Conservation (phyloP, 1,140 invertebrate species). For the Thalassaphorura encarpata region DNA sequence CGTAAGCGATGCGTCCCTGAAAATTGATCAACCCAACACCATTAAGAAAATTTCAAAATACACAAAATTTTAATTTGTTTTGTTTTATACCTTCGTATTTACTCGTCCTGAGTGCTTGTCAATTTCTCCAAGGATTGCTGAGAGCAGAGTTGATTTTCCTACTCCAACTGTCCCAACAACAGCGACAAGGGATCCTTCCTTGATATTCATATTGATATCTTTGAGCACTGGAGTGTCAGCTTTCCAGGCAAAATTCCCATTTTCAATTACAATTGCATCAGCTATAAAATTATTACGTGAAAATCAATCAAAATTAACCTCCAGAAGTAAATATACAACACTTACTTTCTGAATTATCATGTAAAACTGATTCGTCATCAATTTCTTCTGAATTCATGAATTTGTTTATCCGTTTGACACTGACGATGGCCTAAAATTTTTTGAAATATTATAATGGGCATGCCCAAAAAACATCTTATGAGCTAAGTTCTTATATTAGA, state of each 20-base stretch:
- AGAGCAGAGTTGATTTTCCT: slow-evolving; percentile 48
- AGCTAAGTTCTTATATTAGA: not conserved
- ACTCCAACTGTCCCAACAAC: slow-evolving; percentile 46
- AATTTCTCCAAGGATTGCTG: slow-evolving; percentile 45
- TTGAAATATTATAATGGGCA: not conserved
- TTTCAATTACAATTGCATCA: slow-evolving; percentile 59
- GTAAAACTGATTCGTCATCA: slow-evolving; percentile 31
- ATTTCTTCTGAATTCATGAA: slow-evolving; percentile 38
- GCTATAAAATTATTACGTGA: slow-evolving; percentile 38
- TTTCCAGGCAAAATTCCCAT: slow-evolving; percentile 63
- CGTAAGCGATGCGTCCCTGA: slow-evolving; percentile 40
- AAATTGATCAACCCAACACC: slow-evolving; percentile 27
- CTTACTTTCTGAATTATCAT: slow-evolving; percentile 30
- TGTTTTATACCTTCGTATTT: slow-evolving; percentile 35
- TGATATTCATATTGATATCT: slow-evolving; percentile 35
- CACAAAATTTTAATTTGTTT: not conserved
- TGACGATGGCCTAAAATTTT: slow-evolving; percentile 36
- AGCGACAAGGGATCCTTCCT: slow-evolving; percentile 41
- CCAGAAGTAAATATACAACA: too few species aligned
- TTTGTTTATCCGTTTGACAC: slow-evolving; percentile 36
- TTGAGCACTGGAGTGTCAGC: slow-evolving; percentile 34
- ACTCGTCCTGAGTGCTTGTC: slow-evolving; percentile 38
- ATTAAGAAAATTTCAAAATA: slow-evolving; percentile 9
- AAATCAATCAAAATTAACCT: too few species aligned
- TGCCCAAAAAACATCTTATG: not conserved